Evolutionary conservation across 2,113 vertebrate genomes (phyloP), one percentile per base, ranked within the genome.

Genomic region (Triplophysa tibetana): DNA sequence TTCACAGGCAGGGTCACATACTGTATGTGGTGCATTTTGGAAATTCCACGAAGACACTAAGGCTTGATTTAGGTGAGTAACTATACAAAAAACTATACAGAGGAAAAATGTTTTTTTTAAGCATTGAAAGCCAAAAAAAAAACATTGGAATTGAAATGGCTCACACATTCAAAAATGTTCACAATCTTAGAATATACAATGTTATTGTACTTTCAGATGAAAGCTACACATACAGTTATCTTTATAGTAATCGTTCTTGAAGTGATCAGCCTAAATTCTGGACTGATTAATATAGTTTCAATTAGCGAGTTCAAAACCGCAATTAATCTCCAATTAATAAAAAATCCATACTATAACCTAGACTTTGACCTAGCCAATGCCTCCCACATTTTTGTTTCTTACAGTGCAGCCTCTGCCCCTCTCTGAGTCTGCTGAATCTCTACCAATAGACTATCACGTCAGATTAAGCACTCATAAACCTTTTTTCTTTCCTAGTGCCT

Each of bases 401-500:
- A 3, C 54, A 64, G 17, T 6, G 23, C 50, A 29, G 67, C 50
- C 26, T 43, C 64, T 45, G 41, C 64, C 2, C 67, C 63, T 69
- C 23, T 17, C 23, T 21, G 21, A 45, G 13, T 19, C 24, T 56
- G 65, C 45, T 63, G 61, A 68, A 70, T 77, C 78, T 78, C 43
- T 82, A 65, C 73, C 75, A 73, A 56, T 75, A 64, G 54, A 33
- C 54, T 64, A 67, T 70, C 48, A 45, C 70, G 21, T 86, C 83
- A 89, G 48, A 83, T 70, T 80, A 84, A 80, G 72, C 70, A 75
- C 60, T 80, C 82, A 84, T 77, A 84, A 84, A 72, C 75, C 60
- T 72, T 75, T 61, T 58, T 84, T 80, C 65, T 60, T 81, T 85
- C 48, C 58, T 76, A 54, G 76, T 83, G 45, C 58, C 81, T 81